These are phyloP conservation scores for Sterna hirundo DNA, from an alignment of 2,113 vertebrate genomes.

Conservation along the genomic window DNA sequence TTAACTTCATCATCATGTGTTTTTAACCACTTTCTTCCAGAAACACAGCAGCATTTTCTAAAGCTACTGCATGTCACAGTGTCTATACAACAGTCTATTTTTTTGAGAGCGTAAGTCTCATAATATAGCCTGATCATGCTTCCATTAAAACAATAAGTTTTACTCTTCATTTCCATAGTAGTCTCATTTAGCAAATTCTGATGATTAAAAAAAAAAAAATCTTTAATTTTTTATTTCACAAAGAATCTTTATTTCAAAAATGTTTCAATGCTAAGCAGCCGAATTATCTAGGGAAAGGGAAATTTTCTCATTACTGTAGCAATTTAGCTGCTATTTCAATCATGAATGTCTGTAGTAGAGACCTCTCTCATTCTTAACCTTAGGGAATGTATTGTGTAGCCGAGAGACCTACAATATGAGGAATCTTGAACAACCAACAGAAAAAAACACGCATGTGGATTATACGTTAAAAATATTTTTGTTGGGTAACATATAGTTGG, in stretches of 20 bases:
- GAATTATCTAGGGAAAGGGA: constrained; percentile 33
- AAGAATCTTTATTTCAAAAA: constrained; percentile 7
- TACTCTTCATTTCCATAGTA: not conserved
- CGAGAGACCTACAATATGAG: constrained; percentile 35
- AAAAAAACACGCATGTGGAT: not conserved
- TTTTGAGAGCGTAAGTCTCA: not conserved
- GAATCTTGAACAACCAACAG: not conserved
- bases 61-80: not conserved
- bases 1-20: constrained; percentile 56
- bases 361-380: constrained; percentile 62
- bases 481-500: not conserved
- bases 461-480: not conserved
- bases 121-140: not conserved
- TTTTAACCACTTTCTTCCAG: constrained; percentile 65
- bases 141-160: not conserved
- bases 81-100: not conserved
- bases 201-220: not conserved
- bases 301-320: constrained; percentile 66
- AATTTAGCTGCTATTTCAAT: constrained; percentile 65
- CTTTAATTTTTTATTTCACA: not conserved
- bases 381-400: constrained; percentile 14
- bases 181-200: not conserved
- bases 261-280: constrained; percentile 7
- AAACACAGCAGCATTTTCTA: constrained; percentile 3
- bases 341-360: constrained; percentile 49